Conservation (phyloP, 2,113 vertebrate species). For the Circaetus gallicus region DNA sequence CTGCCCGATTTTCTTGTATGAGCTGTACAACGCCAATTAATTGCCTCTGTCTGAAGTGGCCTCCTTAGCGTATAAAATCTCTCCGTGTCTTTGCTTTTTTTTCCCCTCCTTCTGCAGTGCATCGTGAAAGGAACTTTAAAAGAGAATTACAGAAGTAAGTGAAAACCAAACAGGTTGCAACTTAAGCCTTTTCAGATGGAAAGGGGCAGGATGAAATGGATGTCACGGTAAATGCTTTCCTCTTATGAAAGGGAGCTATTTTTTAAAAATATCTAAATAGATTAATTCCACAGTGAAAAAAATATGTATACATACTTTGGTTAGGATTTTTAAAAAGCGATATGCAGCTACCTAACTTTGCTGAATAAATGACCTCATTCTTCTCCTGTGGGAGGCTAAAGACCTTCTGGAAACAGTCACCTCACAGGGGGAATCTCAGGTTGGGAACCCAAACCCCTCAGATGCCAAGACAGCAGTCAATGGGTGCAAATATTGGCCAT, state of each 20-base stretch:
- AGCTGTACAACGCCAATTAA: neutral
- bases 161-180: neutral
- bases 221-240: neutral
- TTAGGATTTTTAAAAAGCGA: neutral
- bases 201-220: neutral
- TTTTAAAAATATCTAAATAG: neutral
- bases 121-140: neutral
- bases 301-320: neutral
- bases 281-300: neutral
- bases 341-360: neutral
- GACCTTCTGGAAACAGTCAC: neutral
- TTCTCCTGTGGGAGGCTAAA: neutral
- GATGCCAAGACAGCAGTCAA: neutral
- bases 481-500: fast-evolving
- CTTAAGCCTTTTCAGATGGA: neutral
- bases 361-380: neutral
- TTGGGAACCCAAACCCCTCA: neutral
- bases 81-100: neutral
- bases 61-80: neutral
- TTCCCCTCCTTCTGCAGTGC: neutral
- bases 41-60: neutral
- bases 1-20: neutral
- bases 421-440: neutral
- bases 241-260: neutral
- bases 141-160: neutral